Conservation (phyloP, 2,797 vertebrate genomes). For the Thaleichthys pacificus region DNA sequence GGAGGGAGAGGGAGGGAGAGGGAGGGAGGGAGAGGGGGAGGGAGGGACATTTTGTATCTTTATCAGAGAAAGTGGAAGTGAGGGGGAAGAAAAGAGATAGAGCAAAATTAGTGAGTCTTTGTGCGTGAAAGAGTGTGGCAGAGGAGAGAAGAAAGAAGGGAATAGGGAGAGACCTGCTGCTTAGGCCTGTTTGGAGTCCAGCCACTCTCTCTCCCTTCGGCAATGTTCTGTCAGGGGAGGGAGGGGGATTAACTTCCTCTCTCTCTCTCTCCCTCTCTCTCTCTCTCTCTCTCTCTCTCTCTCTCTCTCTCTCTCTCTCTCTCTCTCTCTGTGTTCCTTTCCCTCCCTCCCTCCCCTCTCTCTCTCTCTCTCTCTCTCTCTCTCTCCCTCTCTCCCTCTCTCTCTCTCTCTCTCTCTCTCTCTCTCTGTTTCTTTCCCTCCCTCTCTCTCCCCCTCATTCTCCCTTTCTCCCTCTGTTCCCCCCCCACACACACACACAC, state of each 20-base stretch:
- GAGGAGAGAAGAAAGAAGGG: slow-evolving; percentile 15
- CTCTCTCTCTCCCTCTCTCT: no score
- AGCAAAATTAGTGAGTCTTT: not conserved
- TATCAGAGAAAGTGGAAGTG: slow-evolving; percentile 26
- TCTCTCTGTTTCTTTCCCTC: not conserved
- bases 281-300: no score
- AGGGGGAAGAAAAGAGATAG: slow-evolving; percentile 17
- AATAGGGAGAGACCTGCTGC: slow-evolving; percentile 33
- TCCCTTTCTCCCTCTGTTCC: no score
- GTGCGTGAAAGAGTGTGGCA: not conserved
- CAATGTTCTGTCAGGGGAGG: slow-evolving; percentile 13
- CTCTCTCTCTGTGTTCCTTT: no score
- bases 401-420: no score
- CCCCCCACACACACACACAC: no score
- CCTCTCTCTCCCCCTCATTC: slow-evolving; percentile 23
- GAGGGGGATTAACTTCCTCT: no score
- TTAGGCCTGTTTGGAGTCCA: slow-evolving; percentile 21
- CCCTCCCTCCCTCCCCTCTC: no score
- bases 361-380: no score
- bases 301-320: no score
- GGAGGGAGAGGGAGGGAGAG: not conserved
- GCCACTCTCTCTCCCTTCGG: slow-evolving; percentile 19
- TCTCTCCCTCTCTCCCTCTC: no score
- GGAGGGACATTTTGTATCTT: no score
- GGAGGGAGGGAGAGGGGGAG: not conserved